Conservation (phyloP, 2,888 invertebrate genomes). For the Petrolisthes manimaculis region DNA sequence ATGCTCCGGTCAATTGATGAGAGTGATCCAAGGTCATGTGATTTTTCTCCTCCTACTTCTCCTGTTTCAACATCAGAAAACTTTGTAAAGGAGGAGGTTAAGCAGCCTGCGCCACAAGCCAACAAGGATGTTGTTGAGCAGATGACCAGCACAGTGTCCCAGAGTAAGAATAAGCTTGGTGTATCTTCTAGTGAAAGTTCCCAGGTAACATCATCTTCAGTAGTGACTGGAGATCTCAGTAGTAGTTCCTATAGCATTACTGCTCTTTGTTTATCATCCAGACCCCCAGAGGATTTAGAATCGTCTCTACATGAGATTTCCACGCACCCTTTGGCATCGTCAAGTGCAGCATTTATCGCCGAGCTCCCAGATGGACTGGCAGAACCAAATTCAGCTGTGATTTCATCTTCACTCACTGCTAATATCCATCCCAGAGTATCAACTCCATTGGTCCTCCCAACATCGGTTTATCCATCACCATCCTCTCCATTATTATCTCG, state of each 20-base stretch:
- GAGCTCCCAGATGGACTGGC: conserved; percentile 34
- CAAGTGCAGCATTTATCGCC: conserved; percentile 10
- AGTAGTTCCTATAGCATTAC: conserved; percentile 55
- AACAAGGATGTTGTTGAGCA: conserved; percentile 24
- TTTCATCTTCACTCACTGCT: conserved; percentile 23
- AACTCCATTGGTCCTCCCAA: conserved; percentile 46
- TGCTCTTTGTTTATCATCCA: conserved; percentile 48
- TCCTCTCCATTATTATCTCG: conserved; percentile 27
- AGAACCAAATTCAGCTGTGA: conserved; percentile 16
- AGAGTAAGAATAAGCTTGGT: neutral
- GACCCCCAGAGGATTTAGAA: conserved; percentile 35
- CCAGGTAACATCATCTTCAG: conserved; percentile 5
- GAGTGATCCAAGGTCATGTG: conserved; percentile 51
- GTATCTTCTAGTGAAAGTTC: conserved; percentile 20
- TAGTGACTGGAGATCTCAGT: conserved; percentile 33
- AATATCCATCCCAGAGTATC: conserved; percentile 39
- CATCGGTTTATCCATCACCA: conserved; percentile 18
- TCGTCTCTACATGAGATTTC: conserved; percentile 30
- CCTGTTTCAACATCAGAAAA: conserved; percentile 34
- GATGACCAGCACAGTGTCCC: neutral
- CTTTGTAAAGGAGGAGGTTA: conserved; percentile 32
- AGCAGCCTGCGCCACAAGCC: conserved; percentile 20
- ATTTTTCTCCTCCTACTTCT: conserved; percentile 54
- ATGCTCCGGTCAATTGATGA: conserved; percentile 63
- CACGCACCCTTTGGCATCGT: conserved; percentile 23